Percentiles rank a stretch among this genome's conserved stretches.
These are phyloP conservation scores for Hystrix cristata DNA, from an alignment of 2,113 vertebrate genomes.

Conservation along the genomic window DNA sequence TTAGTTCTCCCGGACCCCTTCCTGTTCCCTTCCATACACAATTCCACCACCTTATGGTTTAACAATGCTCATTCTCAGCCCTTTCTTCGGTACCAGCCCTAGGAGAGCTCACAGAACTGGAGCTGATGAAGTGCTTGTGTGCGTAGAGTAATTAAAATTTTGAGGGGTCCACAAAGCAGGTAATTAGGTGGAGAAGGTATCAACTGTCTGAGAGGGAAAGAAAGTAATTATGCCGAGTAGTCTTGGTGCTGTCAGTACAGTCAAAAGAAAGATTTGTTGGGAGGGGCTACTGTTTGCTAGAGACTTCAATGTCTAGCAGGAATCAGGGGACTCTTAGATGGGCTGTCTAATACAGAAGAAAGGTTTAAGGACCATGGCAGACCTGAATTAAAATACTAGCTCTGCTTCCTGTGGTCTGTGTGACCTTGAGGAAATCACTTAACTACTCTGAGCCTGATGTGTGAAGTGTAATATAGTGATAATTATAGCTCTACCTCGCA, in stretches of 20 bases:
- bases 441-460: conserved; percentile 69
- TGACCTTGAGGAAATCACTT: conserved; percentile 52
- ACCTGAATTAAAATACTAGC: conserved; percentile 44
- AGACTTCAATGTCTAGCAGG: conserved; percentile 48
- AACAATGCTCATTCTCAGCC: conserved; percentile 63
- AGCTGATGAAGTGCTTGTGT: conserved; percentile 60
- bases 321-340: neutral
- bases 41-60: neutral
- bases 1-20: neutral
- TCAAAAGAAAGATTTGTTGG: conserved; percentile 61
- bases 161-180: conserved; percentile 72
- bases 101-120: conserved; percentile 75
- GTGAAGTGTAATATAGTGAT: conserved; percentile 49
- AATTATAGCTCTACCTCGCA: conserved; percentile 15
- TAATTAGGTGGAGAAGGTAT: conserved; percentile 75
- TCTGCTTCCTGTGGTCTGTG: conserved; percentile 55
- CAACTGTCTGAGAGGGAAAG: conserved; percentile 60
- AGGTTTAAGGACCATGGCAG: conserved; percentile 36
- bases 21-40: neutral
- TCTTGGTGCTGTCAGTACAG: conserved; percentile 66
- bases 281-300: conserved; percentile 63
- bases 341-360: conserved; percentile 34
- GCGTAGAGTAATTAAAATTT: conserved; percentile 76
- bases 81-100: conserved; percentile 78
- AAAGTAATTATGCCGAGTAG: conserved; percentile 70